These are phyloP conservation scores for Eupithecia dodoneata DNA, from an alignment of 2,888 invertebrate genomes.

Conservation along the genomic window DNA sequence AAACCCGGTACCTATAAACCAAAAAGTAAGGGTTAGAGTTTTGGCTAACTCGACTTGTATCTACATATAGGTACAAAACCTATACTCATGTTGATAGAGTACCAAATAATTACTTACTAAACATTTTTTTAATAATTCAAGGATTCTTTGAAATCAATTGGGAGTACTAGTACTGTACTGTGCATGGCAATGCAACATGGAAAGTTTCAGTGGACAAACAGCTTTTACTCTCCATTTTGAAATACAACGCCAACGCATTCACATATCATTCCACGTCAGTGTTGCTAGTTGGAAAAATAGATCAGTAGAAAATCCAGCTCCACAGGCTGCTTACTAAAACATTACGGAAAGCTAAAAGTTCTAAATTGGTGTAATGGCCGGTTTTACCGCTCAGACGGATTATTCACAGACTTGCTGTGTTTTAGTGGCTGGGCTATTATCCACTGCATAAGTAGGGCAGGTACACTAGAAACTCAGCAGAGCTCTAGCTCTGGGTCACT, in stretches of 20 bases:
- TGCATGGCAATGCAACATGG: neutral
- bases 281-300: conserved; percentile 44
- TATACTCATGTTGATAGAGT: too few relatives aligned
- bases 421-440: conserved; percentile 5
- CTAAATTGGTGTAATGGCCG: conserved; percentile 21
- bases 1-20: too few relatives aligned
- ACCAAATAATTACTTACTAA: neutral
- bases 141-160: too few relatives aligned
- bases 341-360: neutral
- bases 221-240: conserved; percentile 5
- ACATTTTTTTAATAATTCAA: too few relatives aligned
- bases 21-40: too few relatives aligned
- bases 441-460: conserved; percentile 6
- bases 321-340: conserved; percentile 18
- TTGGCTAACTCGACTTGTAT: too few relatives aligned
- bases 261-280: conserved; percentile 38
- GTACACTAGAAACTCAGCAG: neutral
- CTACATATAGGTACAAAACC: too few relatives aligned
- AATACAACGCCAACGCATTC: conserved; percentile 37
- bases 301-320: conserved; percentile 39
- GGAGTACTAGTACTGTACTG: neutral
- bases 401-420: conserved; percentile 7
- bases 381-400: conserved; percentile 11
- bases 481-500: neutral
- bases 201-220: conserved; percentile 9